These are phyloP conservation scores for Neodiprion fabricii DNA, from an alignment of 1,140 invertebrate genomes.

Conservation along the genomic window DNA sequence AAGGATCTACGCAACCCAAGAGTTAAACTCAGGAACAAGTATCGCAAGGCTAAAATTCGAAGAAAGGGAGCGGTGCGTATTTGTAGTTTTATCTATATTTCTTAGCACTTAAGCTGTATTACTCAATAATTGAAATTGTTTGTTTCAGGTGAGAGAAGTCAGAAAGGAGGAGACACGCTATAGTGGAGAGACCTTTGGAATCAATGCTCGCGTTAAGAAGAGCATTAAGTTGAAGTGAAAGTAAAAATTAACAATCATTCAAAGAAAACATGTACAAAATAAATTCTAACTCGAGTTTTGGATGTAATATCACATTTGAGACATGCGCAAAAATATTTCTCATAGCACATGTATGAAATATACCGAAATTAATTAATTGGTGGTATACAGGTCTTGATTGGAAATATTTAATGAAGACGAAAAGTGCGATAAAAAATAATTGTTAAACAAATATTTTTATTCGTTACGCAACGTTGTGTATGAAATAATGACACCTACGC, in stretches of 20 bases:
- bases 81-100: slow-evolving; percentile 3
- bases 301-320: slow-evolving; percentile 3
- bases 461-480: slow-evolving; percentile 38
- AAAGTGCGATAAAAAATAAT: slow-evolving; percentile 19
- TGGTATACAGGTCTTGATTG: neutral
- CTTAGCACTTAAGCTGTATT: too few species aligned
- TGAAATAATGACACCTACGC: slow-evolving; percentile 40
- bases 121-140: slow-evolving; percentile 20
- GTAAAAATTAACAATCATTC: slow-evolving; percentile 7
- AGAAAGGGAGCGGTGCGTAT: slow-evolving; percentile 83
- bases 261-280: slow-evolving; percentile 6
- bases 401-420: neutral
- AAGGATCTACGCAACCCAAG: slow-evolving; percentile 93
- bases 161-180: slow-evolving; percentile 82
- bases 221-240: slow-evolving; percentile 83
- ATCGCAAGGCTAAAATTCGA: slow-evolving; percentile 85
- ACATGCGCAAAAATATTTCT: slow-evolving; percentile 18
- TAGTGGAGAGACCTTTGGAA: slow-evolving; percentile 90
- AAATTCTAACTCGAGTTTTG: neutral
- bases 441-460: slow-evolving; percentile 43
- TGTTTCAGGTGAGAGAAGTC: slow-evolving; percentile 72
- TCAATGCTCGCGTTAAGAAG: slow-evolving; percentile 84
- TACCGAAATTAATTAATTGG: neutral
- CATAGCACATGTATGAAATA: neutral
- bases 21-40: slow-evolving; percentile 92